Evolutionary conservation across 1,140 invertebrate species (phyloP).

Genomic region (Calephelis virginiensis): DNA sequence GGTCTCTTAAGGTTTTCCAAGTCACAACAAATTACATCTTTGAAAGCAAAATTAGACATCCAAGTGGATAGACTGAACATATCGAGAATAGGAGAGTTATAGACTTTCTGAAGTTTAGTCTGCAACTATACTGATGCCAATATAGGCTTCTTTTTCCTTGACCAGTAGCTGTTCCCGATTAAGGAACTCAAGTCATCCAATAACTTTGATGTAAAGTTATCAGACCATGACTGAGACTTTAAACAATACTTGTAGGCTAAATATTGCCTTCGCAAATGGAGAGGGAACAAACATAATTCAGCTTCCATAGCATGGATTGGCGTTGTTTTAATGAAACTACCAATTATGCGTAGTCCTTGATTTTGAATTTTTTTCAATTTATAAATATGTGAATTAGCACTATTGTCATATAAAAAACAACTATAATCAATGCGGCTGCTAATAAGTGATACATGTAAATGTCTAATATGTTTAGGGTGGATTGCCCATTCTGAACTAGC

Average conservation of each 20-base stretch:
- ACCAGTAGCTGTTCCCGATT: neutral
- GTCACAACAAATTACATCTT: neutral
- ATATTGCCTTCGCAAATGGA: conserved; percentile 10
- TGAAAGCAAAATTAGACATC: neutral
- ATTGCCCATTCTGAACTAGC: conserved; percentile 8
- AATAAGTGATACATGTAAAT: conserved; percentile 12
- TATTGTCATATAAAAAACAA: conserved; percentile 11
- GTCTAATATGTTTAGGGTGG: conserved; percentile 15
- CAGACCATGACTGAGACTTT: neutral
- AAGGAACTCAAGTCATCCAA: neutral
- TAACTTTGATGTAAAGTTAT: neutral
- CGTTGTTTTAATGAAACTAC: conserved; percentile 7
- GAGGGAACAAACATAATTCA: conserved; percentile 18
- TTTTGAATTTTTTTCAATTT: conserved; percentile 18
- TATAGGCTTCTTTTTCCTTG: conserved; percentile 5
- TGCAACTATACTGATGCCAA: neutral
- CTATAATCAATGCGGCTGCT: conserved; percentile 14
- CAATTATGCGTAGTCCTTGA: conserved; percentile 9
- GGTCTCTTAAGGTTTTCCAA: neutral
- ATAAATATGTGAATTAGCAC: conserved; percentile 9
- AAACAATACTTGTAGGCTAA: conserved; percentile 2
- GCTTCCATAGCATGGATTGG: conserved; percentile 16
- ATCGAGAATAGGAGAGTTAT: neutral
- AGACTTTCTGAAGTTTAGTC: neutral
- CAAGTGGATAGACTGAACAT: conserved; percentile 5